Conservation (phyloP, 1,140 invertebrate species). For the Oryzaephilus surinamensis region DNA sequence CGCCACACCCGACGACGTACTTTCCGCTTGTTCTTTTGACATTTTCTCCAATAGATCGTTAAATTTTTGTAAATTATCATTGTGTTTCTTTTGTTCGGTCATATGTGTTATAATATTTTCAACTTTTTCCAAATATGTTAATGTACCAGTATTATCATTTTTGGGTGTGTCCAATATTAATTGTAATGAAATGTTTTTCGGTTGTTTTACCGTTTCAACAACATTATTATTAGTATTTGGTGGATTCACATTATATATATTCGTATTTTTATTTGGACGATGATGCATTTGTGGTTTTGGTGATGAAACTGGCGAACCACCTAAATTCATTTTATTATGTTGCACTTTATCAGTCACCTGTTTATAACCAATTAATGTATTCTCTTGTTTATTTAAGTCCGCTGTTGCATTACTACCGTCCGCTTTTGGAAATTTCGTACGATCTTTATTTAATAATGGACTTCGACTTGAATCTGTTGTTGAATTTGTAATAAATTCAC, state of each 20-base stretch:
- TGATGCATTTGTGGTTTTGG: background rate
- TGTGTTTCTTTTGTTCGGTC: constrained; percentile 25
- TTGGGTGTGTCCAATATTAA: constrained; percentile 15
- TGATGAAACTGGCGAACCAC: background rate
- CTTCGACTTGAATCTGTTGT: background rate
- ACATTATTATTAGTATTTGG: constrained; percentile 6
- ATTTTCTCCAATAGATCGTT: constrained; percentile 27
- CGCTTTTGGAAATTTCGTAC: background rate
- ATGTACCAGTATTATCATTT: constrained; percentile 16
- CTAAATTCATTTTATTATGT: background rate
- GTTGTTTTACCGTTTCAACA: constrained; percentile 1
- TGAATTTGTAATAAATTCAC: no score
- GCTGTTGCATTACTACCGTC: constrained; percentile 32
- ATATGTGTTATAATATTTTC: constrained; percentile 26
- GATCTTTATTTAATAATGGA: background rate
- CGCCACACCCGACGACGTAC: no score
- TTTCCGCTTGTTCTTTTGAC: no score
- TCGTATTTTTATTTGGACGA: constrained; percentile 11
- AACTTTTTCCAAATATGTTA: constrained; percentile 24
- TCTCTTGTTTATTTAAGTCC: constrained; percentile 29
- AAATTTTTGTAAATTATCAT: constrained; percentile 31
- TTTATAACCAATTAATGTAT: constrained; percentile 28
- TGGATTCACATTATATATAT: constrained; percentile 17
- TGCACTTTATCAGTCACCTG: constrained; percentile 17
- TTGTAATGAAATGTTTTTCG: constrained; percentile 15